These are phyloP conservation scores for Drosophila subpulchrella DNA, from an alignment of 1,140 invertebrate genomes.

Conservation along the genomic window DNA sequence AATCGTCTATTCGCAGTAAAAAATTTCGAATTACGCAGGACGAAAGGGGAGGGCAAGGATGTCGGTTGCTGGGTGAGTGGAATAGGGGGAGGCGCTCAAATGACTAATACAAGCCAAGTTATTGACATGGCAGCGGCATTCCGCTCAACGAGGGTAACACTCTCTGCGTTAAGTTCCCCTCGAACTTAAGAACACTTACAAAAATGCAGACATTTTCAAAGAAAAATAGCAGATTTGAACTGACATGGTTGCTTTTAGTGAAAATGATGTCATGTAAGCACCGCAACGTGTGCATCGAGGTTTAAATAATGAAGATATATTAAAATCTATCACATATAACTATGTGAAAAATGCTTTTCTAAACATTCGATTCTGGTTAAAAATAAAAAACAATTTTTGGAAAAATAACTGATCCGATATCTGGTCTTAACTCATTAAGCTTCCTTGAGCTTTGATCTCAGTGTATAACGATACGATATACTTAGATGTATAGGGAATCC, in stretches of 20 bases:
- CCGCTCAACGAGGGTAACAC: conserved; percentile 71
- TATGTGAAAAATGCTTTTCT: no score
- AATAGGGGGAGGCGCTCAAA: conserved; percentile 63
- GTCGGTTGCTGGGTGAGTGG: conserved; percentile 13
- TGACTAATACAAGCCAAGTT: conserved; percentile 83
- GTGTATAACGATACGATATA: conserved; percentile 34
- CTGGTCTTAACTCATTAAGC: no score
- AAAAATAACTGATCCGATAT: no score
- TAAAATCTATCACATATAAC: no score
- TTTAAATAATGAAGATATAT: no score
- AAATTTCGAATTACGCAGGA: conserved; percentile 80
- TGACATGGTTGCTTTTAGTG: no score
- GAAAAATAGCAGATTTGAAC: no score
- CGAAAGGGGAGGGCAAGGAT: not conserved
- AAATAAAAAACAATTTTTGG: no score
- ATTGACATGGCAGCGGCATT: conserved; percentile 80
- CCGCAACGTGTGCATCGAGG: no score
- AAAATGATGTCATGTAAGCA: no score
- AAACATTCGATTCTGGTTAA: no score
- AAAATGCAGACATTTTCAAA: not conserved
- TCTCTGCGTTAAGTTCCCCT: conserved; percentile 31
- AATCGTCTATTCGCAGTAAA: conserved; percentile 82
- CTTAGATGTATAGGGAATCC: conserved; percentile 33
- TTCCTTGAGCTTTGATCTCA: not conserved
- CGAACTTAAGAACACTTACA: conserved; percentile 18